Evolutionary conservation across 2,888 invertebrate species (phyloP).

Genomic region (Agrochola lychnidis): DNA sequence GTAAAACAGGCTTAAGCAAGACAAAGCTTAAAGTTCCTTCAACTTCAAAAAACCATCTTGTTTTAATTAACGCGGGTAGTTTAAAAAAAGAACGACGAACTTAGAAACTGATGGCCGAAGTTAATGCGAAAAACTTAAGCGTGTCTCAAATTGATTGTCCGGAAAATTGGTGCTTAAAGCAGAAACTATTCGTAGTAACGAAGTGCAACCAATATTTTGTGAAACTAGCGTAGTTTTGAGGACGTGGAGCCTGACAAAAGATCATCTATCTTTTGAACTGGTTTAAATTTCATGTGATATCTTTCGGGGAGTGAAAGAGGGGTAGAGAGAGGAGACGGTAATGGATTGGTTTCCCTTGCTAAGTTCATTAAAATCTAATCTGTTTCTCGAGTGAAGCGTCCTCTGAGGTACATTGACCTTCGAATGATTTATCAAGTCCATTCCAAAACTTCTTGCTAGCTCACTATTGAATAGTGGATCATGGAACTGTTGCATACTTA

Average conservation of each 20-base stretch:
- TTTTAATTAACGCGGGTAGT: constrained; percentile 37
- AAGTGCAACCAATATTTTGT: constrained; percentile 51
- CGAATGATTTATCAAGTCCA: neutral
- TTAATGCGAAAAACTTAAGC: constrained; percentile 50
- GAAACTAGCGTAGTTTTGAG: constrained; percentile 19
- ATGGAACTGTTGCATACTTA: too few relatives aligned
- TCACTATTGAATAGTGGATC: neutral
- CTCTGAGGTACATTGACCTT: neutral
- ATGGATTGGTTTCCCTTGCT: neutral
- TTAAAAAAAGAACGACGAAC: constrained; percentile 30
- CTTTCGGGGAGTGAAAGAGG: neutral
- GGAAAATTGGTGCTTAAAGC: constrained; percentile 58
- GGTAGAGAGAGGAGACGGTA: neutral
- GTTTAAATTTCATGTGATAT: constrained; percentile 3
- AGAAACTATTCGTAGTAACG: constrained; percentile 49
- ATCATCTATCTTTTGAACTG: constrained; percentile 19
- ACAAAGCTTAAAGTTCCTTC: constrained; percentile 1
- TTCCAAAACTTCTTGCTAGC: neutral
- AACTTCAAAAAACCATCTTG: constrained; percentile 20
- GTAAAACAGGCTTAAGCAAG: neutral
- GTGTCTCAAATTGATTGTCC: constrained; percentile 49
- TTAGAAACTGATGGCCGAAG: constrained; percentile 35
- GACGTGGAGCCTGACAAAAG: constrained; percentile 32
- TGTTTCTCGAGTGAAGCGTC: neutral
- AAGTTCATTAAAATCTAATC: neutral